Evolutionary conservation across 2,113 vertebrate species (phyloP).

Genomic region (Megaleporinus macrocephalus): DNA sequence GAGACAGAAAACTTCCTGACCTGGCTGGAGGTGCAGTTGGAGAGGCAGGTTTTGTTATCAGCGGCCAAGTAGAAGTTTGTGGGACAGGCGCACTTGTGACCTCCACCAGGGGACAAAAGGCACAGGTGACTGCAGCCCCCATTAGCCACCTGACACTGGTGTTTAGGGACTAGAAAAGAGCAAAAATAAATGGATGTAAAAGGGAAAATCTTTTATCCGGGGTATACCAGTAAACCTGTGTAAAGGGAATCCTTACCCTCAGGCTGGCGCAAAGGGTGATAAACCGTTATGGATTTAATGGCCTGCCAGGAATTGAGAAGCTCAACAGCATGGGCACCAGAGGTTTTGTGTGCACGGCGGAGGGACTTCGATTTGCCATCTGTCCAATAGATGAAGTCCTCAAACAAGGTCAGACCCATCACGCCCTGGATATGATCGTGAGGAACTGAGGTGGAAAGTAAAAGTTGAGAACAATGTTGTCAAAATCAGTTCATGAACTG

Average conservation of each 20-base stretch:
- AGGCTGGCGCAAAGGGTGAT: conserved; percentile 95
- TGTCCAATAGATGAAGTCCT: conserved; percentile 98
- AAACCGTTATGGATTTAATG: conserved; percentile 96
- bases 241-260: conserved; percentile 84
- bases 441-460: conserved; percentile 83
- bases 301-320: conserved; percentile 97
- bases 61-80: conserved; percentile 97
- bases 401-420: conserved; percentile 95
- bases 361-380: conserved; percentile 98
- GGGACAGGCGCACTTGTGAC: conserved; percentile 92
- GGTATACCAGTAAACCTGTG: conserved; percentile 15
- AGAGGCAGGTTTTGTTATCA: conserved; percentile 93
- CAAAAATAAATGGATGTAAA: conserved; percentile 42
- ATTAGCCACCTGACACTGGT: conserved; percentile 90
- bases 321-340: conserved; percentile 85
- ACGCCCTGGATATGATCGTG: conserved; percentile 94
- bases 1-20: conserved; percentile 68
- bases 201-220: conserved; percentile 26
- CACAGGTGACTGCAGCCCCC: conserved; percentile 98
- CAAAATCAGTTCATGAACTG: too few relatives aligned
- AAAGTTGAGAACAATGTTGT: conserved; percentile 41
- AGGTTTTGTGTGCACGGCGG: conserved; percentile 94
- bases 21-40: conserved; percentile 98
- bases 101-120: conserved; percentile 87
- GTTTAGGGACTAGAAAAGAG: conserved; percentile 84